These are phyloP conservation scores for Anolis sagrei DNA, from an alignment of 2,113 vertebrate genomes.

Conservation along the genomic window DNA sequence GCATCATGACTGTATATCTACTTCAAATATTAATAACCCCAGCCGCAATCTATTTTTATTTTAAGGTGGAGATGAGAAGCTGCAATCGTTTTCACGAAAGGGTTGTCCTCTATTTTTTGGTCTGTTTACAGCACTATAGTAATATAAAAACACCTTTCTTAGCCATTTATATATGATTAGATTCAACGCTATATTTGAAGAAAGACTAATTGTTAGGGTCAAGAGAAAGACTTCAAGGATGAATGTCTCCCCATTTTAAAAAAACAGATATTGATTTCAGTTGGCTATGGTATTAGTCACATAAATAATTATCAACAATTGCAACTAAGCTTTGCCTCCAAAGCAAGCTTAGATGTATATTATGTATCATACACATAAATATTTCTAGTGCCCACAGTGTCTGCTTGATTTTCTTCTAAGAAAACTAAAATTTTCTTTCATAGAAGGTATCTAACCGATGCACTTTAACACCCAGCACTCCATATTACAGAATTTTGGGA, in stretches of 20 bases:
- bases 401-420: not conserved
- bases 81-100: not conserved
- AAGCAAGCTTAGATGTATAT: slow-evolving; percentile 47
- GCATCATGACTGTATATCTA: not conserved
- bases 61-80: not conserved
- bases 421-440: not conserved
- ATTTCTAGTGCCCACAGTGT: not conserved
- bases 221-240: not conserved
- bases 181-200: not conserved
- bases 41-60: not conserved
- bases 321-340: slow-evolving; percentile 61
- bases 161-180: not conserved
- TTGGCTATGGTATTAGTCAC: slow-evolving; percentile 47
- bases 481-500: no score
- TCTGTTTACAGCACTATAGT: not conserved
- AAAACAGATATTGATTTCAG: slow-evolving; percentile 41
- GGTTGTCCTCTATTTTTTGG: not conserved
- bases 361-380: slow-evolving; percentile 48
- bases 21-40: not conserved
- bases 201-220: not conserved
- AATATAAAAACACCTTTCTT: not conserved
- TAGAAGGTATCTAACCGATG: no score
- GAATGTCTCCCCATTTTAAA: slow-evolving; percentile 38
- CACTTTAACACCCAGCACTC: no score
- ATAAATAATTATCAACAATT: slow-evolving; percentile 60